Base-by-base conservation (phyloP, 2,888 invertebrate species). In the Xestobium rufovillosum region DNA sequence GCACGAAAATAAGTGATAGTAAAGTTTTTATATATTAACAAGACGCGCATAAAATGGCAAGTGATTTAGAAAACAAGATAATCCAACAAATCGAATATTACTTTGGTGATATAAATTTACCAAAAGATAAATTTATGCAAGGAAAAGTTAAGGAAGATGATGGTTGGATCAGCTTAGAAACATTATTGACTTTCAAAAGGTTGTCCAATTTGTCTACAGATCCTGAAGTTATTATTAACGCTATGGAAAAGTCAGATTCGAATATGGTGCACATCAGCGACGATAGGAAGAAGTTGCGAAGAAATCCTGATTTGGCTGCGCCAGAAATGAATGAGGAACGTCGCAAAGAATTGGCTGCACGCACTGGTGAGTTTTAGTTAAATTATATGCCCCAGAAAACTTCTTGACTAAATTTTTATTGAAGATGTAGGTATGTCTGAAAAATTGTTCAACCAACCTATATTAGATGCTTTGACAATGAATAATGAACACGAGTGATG, bases 91-190 rank as follows among this genome's bases (percentile, higher is more conserved):
- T 82, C 4, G 76, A 77, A 55, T 76, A 75, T 56, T 78, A 78
- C 57, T 78, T 76, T 48, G 94, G 97, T 32, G 90, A 98, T 63
- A 75, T 84, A 3, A 98, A 98, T 67, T 70, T 98, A 34, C 81
- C 83, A 1, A 76, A 85, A 41, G 97, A 98, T 62, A 92, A 87
- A 65, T 98, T 96, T 61, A 70, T 98, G n/a, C 77, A 80, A 51
- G 86, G 87, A 42, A 83, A 92, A 66, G 76, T 86, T 1, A 78
- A 78, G 49, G 70, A 86, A 45, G 86, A 91, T 48, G 86, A 92
- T 35, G 96, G 89, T 2, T 91, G 97, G 97, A 77, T 98, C 12
- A 77, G 88, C 0, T 61, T 97, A 29, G 78, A 82, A 0, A 77
- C 85, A 0, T 74, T 98, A 65, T 67, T 86, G 30, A 90, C 80